Evolutionary conservation across 2,888 invertebrate genomes (phyloP), one percentile per base, ranked within the genome.

Genomic region (Amiota mariae): DNA sequence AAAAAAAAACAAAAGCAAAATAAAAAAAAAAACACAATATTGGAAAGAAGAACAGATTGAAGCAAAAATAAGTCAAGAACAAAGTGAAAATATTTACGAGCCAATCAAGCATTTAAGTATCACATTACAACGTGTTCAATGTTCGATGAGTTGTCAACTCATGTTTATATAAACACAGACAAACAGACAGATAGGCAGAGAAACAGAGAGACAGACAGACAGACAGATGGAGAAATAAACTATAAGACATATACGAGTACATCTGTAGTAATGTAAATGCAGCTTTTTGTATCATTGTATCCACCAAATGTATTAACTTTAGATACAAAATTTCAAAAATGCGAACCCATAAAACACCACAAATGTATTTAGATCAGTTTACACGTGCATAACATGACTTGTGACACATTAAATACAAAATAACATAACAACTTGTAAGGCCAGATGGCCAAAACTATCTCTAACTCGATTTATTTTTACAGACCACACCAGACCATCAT

Each of bases 91-190:
- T 85, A 88, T 88, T 88, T 88, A 88, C 88, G 89, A 87, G 87
- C 87, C 85, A 87, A 87, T 87, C 87, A 86, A 88, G 85, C 87
- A 84, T 85, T 87, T 88, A 88, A 88, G 89, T 88, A 88, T 88
- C 88, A 87, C 85, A 88, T 88, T 88, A 88, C 88, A 88, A 86
- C 87, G 83, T 88, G 88, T 88, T 87, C 85, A 88, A 85, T 88
- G 87, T 86, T 87, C 87, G 88, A 88, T 88, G 88, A 88, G 88
- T 88, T 88, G 88, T 88, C 88, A 88, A 87, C 86, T 88, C 88
- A 82, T 86, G 87, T 87, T 86, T 86, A 78, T 79, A 77, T 77
- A 75, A 70, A 72, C 49, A 61, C 49, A 59, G 13, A 24, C 18
- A 59, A n/a, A n/a, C 64, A n/a, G 2, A 64, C 64, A 64, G n/a